Base-by-base conservation (phyloP, 2,113 vertebrate species). In the Myiozetetes cayanensis region DNA sequence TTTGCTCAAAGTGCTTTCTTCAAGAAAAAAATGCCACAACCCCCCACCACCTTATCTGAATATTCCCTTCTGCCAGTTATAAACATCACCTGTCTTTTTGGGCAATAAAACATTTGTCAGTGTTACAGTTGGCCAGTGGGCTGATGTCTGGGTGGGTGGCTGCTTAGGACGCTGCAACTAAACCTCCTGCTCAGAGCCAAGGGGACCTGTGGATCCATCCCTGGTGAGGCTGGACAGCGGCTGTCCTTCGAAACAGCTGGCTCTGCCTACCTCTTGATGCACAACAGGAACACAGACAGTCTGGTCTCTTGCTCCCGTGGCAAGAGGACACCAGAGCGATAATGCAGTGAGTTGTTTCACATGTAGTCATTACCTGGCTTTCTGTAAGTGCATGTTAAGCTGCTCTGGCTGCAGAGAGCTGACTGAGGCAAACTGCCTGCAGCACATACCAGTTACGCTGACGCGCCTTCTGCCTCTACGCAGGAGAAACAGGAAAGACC, bases 401-500 rank as follows among this genome's bases (percentile, higher is more conserved):
- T 87, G 66, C 53, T 62, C 71, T 44, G 79, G 75, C 72, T 87
- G 70, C 17, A 9, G 41, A 78, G 49, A 49, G 77, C 70, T 70
- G 66, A 62, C 19, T 24, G 86, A 78, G 66, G 52, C 24, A 19
- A 78, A 47, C 50, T 62, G 77, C 88, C 72, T 30, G 58, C 53
- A 68, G 82, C 84, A 8, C 59, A 4, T 4, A 55, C 53, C 78
- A 85, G 83, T 92, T 90, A 90, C 0, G 17, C 91, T 84, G 94
- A 83, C 37, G 8, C 19, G 27, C 84, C 80, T 94, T 47, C 75
- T 94, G 86, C 90, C 70, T 85, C 73, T 80, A 39, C 1, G 6
- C 73, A 72, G 90, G 73, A 94, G 92, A 25, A 87, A 94, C 91
- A 87, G 83, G 92, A 90, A 94, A 76, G 94, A 74, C 78, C 85